A percentile compares a stretch with the other conserved stretches of the same genome.
phyloP scores from a whole-genome alignment of 2,888 invertebrate species.

The Palloptera scutellata region DNA sequence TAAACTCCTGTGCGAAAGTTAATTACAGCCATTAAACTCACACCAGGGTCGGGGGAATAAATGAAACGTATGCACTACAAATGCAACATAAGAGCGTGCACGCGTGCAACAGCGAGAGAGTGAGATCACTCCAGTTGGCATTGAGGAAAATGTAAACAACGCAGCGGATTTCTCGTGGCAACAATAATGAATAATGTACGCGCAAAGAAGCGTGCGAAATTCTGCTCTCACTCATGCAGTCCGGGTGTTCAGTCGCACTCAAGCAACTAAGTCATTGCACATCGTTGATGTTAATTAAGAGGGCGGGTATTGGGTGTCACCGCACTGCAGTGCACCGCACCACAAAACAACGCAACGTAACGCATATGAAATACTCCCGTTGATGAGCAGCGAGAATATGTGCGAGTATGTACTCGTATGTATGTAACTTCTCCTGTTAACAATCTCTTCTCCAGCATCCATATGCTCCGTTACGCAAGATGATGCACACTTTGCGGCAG shows the following conservation, averaged over 20 bases:
- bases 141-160: conserved; percentile 29
- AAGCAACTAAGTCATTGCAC: neutral
- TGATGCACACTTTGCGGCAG: too few species aligned
- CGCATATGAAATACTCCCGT: too few species aligned
- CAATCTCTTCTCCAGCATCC: too few species aligned
- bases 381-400: too few species aligned
- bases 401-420: too few species aligned
- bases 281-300: conserved; percentile 18
- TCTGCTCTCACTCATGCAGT: neutral
- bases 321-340: neutral
- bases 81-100: too few species aligned
- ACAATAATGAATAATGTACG: conserved; percentile 1
- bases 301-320: conserved; percentile 21
- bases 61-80: conserved; percentile 3
- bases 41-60: conserved; percentile 8
- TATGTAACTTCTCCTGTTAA: too few species aligned
- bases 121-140: too few species aligned
- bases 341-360: too few species aligned
- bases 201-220: conserved; percentile 9
- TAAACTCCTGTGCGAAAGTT: conserved; percentile 22
- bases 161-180: conserved; percentile 25
- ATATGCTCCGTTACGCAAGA: too few species aligned
- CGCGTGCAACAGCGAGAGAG: neutral
- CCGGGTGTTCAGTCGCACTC: too few species aligned
- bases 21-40: conserved; percentile 27